A percentile compares a stretch with the other conserved stretches of the same genome.
Evolutionary conservation across 2,113 vertebrate genomes (phyloP).

Genomic region (Limanda limanda): DNA sequence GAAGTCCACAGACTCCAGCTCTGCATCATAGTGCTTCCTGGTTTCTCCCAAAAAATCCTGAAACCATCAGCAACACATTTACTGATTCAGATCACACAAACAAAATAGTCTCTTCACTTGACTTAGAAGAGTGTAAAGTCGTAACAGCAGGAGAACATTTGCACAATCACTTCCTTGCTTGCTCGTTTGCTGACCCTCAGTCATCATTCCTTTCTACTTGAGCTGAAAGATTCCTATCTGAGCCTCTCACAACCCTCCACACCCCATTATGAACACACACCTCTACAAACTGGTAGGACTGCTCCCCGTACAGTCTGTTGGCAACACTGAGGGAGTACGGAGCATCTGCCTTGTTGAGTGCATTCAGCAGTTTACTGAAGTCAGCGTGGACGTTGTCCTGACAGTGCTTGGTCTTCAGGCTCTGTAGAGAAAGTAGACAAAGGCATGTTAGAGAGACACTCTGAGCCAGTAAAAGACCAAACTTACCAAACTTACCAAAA

Average conservation of each 20-base stretch:
- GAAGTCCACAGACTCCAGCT: slow-evolving; percentile 81
- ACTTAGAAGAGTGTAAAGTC: neutral
- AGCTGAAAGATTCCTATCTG: neutral
- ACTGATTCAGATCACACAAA: neutral
- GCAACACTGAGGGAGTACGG: slow-evolving; percentile 87
- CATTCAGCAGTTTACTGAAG: slow-evolving; percentile 81
- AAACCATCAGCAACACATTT: slow-evolving; percentile 16
- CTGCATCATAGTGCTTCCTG: slow-evolving; percentile 73
- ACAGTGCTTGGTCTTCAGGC: slow-evolving; percentile 53
- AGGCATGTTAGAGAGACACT: neutral
- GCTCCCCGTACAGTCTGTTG: slow-evolving; percentile 90
- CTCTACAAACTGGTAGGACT: slow-evolving; percentile 85
- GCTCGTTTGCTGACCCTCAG: neutral
- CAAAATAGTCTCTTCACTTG: neutral
- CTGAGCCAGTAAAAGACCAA: neutral
- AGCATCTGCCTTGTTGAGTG: slow-evolving; percentile 83
- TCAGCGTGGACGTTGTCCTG: slow-evolving; percentile 78
- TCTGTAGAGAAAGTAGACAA: slow-evolving; percentile 53
- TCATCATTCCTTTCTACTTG: neutral
- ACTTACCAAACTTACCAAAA: no score
- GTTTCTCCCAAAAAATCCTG: slow-evolving; percentile 77
- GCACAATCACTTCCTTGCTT: neutral
- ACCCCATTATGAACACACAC: slow-evolving; percentile 70
- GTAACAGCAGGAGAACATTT: neutral
- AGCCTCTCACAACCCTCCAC: neutral